Evolutionary conservation across 2,113 vertebrate genomes (phyloP).

Genomic region (Serilophus lunatus): DNA sequence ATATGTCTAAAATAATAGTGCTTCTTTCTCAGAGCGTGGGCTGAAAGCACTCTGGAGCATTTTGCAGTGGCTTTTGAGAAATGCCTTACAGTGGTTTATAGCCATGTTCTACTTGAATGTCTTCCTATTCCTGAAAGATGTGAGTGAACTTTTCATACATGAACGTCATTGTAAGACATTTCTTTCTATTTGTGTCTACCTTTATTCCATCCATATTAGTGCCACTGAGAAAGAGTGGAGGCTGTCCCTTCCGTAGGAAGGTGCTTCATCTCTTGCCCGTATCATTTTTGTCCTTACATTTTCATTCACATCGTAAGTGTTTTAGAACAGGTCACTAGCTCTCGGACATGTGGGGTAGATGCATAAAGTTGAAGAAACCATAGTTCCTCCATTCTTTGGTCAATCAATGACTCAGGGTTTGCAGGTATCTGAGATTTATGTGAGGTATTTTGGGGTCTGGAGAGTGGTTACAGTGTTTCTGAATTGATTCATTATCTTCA

Average conservation of each 20-base stretch:
- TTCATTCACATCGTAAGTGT: background rate
- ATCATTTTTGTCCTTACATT: background rate
- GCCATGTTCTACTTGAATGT: background rate
- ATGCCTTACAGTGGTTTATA: background rate
- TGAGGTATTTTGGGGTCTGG: background rate
- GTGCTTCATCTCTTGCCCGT: background rate
- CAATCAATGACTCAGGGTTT: background rate
- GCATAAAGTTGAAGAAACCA: background rate
- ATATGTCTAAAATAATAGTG: background rate
- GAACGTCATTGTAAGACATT: background rate
- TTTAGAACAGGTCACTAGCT: background rate
- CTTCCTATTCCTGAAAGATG: background rate
- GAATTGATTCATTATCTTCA: background rate
- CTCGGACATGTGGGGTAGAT: background rate
- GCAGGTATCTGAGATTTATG: background rate
- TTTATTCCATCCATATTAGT: background rate
- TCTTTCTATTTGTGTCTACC: background rate
- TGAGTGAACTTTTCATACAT: background rate
- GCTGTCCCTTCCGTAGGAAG: background rate
- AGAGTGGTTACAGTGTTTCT: background rate
- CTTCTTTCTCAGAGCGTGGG: background rate
- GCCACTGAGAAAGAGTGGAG: background rate
- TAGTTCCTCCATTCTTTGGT: background rate
- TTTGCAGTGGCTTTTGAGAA: slow-evolving; percentile 13
- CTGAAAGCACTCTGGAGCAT: background rate